These are phyloP conservation scores for Pristionchus mayeri DNA, from an alignment of 2,888 invertebrate genomes.

Conservation along the genomic window DNA sequence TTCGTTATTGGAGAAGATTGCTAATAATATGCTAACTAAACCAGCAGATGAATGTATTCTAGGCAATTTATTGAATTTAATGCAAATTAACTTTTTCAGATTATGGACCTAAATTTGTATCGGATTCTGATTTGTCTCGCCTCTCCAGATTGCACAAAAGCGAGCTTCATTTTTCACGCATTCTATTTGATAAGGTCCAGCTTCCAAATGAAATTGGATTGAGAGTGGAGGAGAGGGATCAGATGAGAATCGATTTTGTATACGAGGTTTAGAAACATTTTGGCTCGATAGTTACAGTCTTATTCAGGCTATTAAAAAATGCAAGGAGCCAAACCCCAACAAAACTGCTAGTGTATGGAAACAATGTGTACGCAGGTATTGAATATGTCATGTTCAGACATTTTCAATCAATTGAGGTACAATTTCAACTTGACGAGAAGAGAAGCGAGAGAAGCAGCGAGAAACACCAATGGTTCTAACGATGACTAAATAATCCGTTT, in stretches of 20 bases:
- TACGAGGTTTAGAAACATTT: neutral
- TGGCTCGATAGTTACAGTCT: too few relatives aligned
- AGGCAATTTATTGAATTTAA: neutral
- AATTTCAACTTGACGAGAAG: neutral
- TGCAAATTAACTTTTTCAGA: neutral
- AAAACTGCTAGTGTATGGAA: neutral
- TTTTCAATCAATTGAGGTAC: neutral
- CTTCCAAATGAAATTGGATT: neutral
- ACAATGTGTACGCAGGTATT: neutral
- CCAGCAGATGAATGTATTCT: neutral
- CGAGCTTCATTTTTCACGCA: too few relatives aligned
- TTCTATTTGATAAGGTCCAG: neutral
- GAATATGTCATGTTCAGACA: neutral
- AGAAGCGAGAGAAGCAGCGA: too few relatives aligned
- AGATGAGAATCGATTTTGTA: neutral
- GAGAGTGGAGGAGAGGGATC: neutral
- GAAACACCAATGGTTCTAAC: neutral
- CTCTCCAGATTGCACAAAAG: neutral
- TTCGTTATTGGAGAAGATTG: neutral
- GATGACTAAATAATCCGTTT: neutral
- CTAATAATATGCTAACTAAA: neutral
- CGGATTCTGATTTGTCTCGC: neutral
- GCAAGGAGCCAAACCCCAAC: neutral
- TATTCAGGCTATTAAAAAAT: neutral
- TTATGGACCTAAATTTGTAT: neutral